These are phyloP conservation scores for Stictonetta naevosa DNA, from an alignment of 2,113 vertebrate genomes.

Conservation along the genomic window DNA sequence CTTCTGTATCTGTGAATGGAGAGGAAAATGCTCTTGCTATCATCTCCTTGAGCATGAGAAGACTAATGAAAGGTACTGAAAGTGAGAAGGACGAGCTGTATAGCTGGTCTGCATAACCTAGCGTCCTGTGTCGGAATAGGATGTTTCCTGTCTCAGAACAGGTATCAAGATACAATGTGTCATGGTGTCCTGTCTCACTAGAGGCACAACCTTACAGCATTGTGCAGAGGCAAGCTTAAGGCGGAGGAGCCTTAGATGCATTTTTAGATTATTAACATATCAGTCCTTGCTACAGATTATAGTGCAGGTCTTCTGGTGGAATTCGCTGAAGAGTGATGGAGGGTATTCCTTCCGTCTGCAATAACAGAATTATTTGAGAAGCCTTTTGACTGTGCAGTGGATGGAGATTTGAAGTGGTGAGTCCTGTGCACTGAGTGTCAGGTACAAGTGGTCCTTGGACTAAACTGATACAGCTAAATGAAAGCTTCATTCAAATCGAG, in stretches of 20 bases:
- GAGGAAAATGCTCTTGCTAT: background rate
- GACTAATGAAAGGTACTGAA: background rate
- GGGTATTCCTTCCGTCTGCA: background rate
- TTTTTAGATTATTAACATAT: background rate
- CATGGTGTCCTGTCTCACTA: background rate
- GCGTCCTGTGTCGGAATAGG: background rate
- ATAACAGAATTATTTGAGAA: background rate
- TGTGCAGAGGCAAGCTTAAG: accelerated
- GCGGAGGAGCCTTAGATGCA: background rate
- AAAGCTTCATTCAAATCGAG: background rate
- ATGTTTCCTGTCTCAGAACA: background rate
- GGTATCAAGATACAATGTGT: accelerated
- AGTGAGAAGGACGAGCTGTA: background rate
- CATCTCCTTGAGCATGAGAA: background rate
- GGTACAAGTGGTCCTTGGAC: background rate
- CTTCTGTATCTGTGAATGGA: background rate
- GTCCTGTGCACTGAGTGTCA: background rate
- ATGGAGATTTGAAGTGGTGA: background rate
- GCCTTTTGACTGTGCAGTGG: background rate
- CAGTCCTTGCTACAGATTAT: background rate
- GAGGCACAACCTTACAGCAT: accelerated
- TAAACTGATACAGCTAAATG: background rate
- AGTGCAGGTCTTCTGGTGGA: background rate
- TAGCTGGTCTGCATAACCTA: background rate
- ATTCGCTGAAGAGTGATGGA: background rate